Percentiles rank a stretch among this genome's conserved stretches.
Conservation (phyloP, 2,113 vertebrate species). For the Eudyptes chrysolophus region DNA sequence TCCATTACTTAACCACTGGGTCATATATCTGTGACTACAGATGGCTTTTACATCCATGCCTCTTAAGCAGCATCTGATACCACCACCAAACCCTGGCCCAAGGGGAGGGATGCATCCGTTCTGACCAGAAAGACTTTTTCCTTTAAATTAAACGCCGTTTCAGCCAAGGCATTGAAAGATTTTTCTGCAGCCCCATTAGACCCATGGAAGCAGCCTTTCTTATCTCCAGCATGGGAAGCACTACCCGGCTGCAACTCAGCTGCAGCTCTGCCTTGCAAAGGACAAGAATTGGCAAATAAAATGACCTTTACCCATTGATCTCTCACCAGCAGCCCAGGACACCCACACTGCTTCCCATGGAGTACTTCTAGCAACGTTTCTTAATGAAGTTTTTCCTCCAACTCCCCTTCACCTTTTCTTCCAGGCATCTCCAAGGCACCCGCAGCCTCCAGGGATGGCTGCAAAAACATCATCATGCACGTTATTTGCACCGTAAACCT, state of each 20-base stretch:
- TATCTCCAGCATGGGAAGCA: background rate
- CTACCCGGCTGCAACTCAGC: background rate
- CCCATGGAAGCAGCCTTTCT: background rate
- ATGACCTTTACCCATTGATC: background rate
- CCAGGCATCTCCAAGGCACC: background rate
- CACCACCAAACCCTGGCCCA: background rate
- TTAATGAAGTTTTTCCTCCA: background rate
- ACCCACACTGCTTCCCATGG: background rate
- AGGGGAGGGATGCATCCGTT: background rate
- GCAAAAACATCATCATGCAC: background rate
- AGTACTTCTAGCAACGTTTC: background rate
- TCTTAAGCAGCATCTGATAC: slow-evolving; percentile 66
- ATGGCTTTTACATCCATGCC: slow-evolving; percentile 40
- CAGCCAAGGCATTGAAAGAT: background rate
- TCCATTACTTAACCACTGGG: slow-evolving; percentile 66
- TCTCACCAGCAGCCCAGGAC: background rate
- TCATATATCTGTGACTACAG: slow-evolving; percentile 58
- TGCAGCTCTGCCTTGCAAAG: background rate
- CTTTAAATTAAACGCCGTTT: slow-evolving; percentile 8
- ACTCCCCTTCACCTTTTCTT: background rate
- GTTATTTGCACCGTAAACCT: background rate
- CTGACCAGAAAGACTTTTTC: slow-evolving; percentile 21
- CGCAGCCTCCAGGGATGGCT: background rate
- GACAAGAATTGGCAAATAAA: background rate
- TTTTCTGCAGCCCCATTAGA: background rate